Percentiles rank a stretch among this genome's conserved stretches.
phyloP scores from a whole-genome alignment of 2,113 vertebrate genomes.

The Aplodontia rufa region DNA sequence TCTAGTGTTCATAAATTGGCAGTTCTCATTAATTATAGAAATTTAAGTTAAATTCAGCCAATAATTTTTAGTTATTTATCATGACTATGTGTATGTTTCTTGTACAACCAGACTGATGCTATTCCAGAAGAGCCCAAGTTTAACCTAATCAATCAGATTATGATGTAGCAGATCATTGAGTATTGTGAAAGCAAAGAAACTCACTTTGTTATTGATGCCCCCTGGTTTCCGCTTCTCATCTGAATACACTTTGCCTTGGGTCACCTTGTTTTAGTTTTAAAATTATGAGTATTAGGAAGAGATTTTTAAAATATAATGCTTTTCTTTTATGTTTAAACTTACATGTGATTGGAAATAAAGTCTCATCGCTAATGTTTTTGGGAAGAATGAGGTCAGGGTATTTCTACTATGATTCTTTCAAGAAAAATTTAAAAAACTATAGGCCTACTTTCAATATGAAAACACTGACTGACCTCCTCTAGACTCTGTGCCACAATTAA shows the following conservation, averaged over 20 bases:
- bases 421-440: not conserved
- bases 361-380: not conserved
- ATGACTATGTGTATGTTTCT: constrained; percentile 20
- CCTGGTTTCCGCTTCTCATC: not conserved
- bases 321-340: constrained; percentile 32
- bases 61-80: not conserved
- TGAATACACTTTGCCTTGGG: not conserved
- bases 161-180: not conserved
- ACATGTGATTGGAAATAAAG: not conserved
- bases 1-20: constrained; percentile 75
- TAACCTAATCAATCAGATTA: not conserved
- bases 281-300: not conserved
- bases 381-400: not conserved
- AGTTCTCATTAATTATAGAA: constrained; percentile 15
- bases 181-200: not conserved
- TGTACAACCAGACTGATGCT: not conserved
- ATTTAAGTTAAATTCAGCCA: not conserved
- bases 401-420: not conserved
- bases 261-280: not conserved
- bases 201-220: not conserved
- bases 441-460: not conserved
- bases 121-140: not conserved
- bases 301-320: not conserved
- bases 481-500: not conserved
- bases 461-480: not conserved